Conservation (phyloP, 37 sponge, comb jelly and placozoan species). For the Cladorhizidae sp. region DNA sequence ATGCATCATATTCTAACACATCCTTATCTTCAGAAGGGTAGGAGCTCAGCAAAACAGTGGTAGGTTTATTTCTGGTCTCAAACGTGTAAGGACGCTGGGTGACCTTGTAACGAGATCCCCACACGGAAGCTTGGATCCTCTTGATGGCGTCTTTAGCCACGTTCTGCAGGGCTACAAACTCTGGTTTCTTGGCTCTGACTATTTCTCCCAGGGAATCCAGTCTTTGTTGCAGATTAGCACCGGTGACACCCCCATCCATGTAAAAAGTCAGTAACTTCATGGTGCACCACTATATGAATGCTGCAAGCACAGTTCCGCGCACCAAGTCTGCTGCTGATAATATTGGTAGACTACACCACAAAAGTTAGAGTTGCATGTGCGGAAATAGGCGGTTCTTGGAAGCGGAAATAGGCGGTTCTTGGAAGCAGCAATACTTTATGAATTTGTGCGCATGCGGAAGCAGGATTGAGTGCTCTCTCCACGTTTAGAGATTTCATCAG, state of each 20-base stretch:
- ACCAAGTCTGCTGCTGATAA: no score
- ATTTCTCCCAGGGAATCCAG: slow-evolving; percentile 67
- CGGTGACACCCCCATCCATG: slow-evolving; percentile 20
- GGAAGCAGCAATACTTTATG: no score
- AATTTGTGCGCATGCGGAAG: no score
- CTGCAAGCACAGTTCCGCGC: no score
- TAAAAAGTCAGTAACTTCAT: slow-evolving; percentile 78
- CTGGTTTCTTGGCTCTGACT: slow-evolving; percentile 57
- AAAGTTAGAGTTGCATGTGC: no score
- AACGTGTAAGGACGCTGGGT: slow-evolving; percentile 51
- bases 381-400: no score
- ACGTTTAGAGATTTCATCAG: no score
- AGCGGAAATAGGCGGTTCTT: no score
- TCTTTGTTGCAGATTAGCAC: slow-evolving; percentile 14
- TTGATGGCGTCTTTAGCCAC: slow-evolving; percentile 61
- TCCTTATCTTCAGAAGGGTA: slow-evolving; percentile 53
- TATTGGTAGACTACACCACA: no score
- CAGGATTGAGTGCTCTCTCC: no score
- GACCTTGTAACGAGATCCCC: slow-evolving; percentile 62
- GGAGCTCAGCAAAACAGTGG: slow-evolving; percentile 54
- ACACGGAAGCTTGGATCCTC: slow-evolving; percentile 35
- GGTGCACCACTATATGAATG: no score
- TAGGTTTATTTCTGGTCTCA: slow-evolving; percentile 68
- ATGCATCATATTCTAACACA: slow-evolving; percentile 26
- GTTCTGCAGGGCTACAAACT: slow-evolving; percentile 74